Base-by-base conservation (phyloP, 2,797 vertebrate genomes). In the Lithobates sylvaticus region DNA sequence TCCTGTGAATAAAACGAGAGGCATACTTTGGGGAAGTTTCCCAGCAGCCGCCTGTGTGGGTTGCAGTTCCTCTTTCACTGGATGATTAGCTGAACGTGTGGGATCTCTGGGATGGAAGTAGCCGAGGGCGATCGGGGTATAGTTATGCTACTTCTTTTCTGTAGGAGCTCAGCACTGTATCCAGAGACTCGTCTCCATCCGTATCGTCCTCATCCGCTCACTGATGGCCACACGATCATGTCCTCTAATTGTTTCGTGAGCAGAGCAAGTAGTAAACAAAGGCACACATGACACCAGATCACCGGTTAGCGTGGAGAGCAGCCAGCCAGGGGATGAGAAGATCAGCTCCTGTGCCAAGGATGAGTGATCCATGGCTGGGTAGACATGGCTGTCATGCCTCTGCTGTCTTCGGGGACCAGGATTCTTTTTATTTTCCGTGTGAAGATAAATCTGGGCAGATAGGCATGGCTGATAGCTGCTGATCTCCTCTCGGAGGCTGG, bases 1-100 rank as follows among this genome's bases (percentile, higher is more conserved):
- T 44, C 21, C 26, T 44, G 36, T 26, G 61, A 26, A 65, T 9
- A 21, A 61, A 18, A 42, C 8, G 39, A 4, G 3, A 34, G 12
- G 44, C 80, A 29, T 50, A 74, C 69, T 82, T 82, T 27, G 8
- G 32, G 54, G 70, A 82, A 82, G 70, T 82, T 82, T 82, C 9
- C 70, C 79, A 64, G 32, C 79, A 58, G 67, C 26, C 18, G 67
- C 26, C 18, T 69, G 77, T 67, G 32, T 27, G 76, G 18, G 13
- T 58, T n/a, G 12, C 61, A 61, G 15, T 36, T 71, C 61, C 61
- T 26, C 61, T 10, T 3, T 13, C 27, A 10, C 26, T 67, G 65
- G 10, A 27, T 15, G 5, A 13, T 27, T 13, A 67, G 12, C 2
- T 6, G 54, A 61, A 5, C 1, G 15, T 54, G 13, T 54, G 10